Base-by-base conservation (phyloP, 2,888 invertebrate species). In the Catocala nupta region DNA sequence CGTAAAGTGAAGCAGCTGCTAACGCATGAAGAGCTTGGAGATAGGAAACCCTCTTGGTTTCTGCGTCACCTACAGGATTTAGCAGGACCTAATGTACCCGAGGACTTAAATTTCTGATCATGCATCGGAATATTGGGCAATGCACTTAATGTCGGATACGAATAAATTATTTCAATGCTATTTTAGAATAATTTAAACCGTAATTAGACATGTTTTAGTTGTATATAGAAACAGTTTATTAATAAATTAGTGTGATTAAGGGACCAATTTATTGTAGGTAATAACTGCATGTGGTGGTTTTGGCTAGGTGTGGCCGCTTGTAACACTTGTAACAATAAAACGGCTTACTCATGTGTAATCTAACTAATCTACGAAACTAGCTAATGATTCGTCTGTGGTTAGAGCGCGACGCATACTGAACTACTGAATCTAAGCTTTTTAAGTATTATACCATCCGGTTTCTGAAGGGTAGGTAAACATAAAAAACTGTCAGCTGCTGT, bases 301-400 rank as follows among this genome's bases (percentile, higher is more conserved):
- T 11, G 49, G 39, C 5, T 11, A 68, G 73, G 73, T 68, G 73
- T 56, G 65, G 68, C 58, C 12, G 56, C 49, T 48, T 45, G 25
- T n/a, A n/a, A n/a, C n/a, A n/a, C n/a, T n/a, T n/a, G n/a, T n/a
- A 52, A 39, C 50, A 56, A 39, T 45, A 48, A 12, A 45, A 43
- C 51, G 56, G 36, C 48, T 68, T 61, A 57, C 60, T 56, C 63
- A 65, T 55, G 13, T 65, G 57, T 59, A 62, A 25, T 25, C 25
- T 25, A 25, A 61, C 62, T 39, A 39, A 39, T 39, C 63, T 55
- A 61, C 60, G 49, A 69, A 71, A 73, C 64, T 60, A 73, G 61
- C 53, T 66, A 65, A 73, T 65, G 62, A 61, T 57, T 59, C 64
- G 45, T 67, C 55, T 59, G 56, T 45, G 25, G n/a, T 9, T 63